Conservation (phyloP, 2,888 invertebrate genomes). For the Rotaria magnacalcarata region DNA sequence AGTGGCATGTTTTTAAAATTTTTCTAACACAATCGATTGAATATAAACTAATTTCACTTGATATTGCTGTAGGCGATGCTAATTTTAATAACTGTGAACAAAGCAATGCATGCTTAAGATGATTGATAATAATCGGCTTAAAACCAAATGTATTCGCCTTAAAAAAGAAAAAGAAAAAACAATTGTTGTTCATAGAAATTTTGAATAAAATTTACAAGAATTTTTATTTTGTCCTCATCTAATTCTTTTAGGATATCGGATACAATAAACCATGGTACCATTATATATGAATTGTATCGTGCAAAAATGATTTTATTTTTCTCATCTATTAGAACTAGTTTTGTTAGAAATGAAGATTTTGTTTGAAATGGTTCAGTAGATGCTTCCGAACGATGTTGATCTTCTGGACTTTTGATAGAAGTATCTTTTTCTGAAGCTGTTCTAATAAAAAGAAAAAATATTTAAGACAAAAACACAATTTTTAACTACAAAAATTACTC, state of each 20-base stretch:
- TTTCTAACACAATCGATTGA: conserved; percentile 33
- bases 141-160: background rate
- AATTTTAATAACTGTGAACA: background rate
- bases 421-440: background rate
- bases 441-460: background rate
- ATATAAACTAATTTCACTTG: background rate
- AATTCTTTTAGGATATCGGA: background rate
- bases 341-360: background rate
- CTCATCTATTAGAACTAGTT: background rate
- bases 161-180: background rate
- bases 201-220: background rate
- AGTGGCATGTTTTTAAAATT: background rate
- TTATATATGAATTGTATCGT: background rate
- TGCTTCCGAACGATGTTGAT: background rate
- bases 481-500: background rate
- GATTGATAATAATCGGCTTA: background rate
- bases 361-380: background rate
- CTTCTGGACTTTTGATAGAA: background rate
- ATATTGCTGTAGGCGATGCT: background rate
- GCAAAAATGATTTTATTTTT: background rate
- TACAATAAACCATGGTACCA: conserved; percentile 16
- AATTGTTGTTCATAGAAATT: background rate
- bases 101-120: background rate
- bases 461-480: too few relatives aligned
- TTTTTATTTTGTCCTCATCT: background rate